phyloP scores from a whole-genome alignment of 2,888 invertebrate species.

The Silvanus unidentatus region DNA sequence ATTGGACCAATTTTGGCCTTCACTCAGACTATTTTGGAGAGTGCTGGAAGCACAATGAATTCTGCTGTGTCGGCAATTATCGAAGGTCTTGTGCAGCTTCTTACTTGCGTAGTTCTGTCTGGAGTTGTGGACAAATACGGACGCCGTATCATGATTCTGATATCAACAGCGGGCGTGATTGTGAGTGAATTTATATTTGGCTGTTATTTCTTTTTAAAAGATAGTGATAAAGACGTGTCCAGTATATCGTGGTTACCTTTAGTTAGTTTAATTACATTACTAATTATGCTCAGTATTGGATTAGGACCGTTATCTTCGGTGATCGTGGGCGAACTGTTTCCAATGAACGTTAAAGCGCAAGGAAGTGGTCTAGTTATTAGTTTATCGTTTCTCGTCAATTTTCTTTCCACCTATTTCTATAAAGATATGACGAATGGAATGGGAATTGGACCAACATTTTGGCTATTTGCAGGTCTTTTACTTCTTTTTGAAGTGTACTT shows the following conservation, averaged over 20 bases:
- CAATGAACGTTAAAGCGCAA: conserved; percentile 64
- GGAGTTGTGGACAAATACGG: not conserved
- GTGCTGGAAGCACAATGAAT: conserved; percentile 19
- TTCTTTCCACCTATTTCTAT: no score
- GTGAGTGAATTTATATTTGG: conserved; percentile 31
- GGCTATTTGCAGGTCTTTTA: no score
- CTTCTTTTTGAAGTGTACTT: no score
- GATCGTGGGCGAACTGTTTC: conserved; percentile 72
- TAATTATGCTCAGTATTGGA: conserved; percentile 61
- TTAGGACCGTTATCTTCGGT: conserved; percentile 74
- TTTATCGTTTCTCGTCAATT: no score
- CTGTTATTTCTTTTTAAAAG: conserved; percentile 59
- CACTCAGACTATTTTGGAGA: conserved; percentile 52
- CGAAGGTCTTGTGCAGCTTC: conserved; percentile 4
- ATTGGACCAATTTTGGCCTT: conserved; percentile 12
- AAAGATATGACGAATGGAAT: no score
- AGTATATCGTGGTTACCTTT: conserved; percentile 63
- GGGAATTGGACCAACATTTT: no score
- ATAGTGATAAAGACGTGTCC: conserved; percentile 48
- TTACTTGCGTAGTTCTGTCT: not conserved
- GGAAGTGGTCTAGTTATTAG: no score
- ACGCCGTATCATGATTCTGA: not conserved
- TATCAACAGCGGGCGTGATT: conserved; percentile 5
- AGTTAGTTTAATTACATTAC: conserved; percentile 52
- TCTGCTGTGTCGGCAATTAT: conserved; percentile 49